These are phyloP conservation scores for Andrena cerasifolii DNA, from an alignment of 1,140 invertebrate species.

Conservation along the genomic window DNA sequence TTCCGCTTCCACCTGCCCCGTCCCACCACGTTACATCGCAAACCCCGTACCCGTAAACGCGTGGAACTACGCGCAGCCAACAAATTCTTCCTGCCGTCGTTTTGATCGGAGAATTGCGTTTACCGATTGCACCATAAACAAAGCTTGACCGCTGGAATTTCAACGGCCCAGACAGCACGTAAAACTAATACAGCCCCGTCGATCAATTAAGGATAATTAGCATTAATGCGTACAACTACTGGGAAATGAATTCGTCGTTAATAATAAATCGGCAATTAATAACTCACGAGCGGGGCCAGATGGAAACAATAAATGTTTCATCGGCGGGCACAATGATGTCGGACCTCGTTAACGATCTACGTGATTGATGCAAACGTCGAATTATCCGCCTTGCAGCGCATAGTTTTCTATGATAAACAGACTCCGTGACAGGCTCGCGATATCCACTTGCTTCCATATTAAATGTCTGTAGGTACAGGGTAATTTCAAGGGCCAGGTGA, in stretches of 20 bases:
- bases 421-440: neutral
- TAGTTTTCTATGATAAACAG: neutral
- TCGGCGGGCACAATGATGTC: constrained; percentile 30
- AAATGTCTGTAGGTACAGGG: too few relatives aligned
- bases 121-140: constrained; percentile 31
- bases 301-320: constrained; percentile 49
- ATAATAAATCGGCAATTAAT: constrained; percentile 59
- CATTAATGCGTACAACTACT: constrained; percentile 26
- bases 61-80: neutral
- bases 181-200: constrained; percentile 41
- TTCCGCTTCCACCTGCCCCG: neutral
- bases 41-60: neutral
- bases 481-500: too few relatives aligned
- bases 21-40: neutral
- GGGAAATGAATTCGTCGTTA: constrained; percentile 53
- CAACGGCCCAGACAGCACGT: neutral
- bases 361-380: constrained; percentile 53
- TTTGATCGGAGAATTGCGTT: constrained; percentile 30
- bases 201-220: constrained; percentile 49
- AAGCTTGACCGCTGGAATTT: constrained; percentile 14
- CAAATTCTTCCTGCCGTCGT: constrained; percentile 30
- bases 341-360: constrained; percentile 37
- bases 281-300: constrained; percentile 14
- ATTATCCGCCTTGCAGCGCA: constrained; percentile 11
- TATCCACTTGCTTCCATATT: too few relatives aligned